A percentile compares a stretch with the other conserved stretches of the same genome.
Evolutionary conservation across 2,113 vertebrate genomes (phyloP).

Genomic region (Brevimyrus niger): DNA sequence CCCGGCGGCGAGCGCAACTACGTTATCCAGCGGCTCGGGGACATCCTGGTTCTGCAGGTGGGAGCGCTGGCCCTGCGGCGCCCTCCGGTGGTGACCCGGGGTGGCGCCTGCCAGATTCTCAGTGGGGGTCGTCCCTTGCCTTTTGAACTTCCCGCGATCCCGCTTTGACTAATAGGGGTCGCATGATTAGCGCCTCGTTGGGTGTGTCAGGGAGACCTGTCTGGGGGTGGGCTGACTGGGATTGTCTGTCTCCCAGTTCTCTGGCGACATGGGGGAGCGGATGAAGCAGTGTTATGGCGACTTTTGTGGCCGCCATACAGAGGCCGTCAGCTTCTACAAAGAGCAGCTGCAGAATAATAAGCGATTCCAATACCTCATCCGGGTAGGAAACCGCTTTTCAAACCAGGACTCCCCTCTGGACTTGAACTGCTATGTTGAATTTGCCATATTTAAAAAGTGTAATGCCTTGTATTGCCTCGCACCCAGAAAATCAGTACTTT

Average conservation of each 20-base stretch:
- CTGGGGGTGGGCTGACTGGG: background rate
- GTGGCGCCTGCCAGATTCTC: background rate
- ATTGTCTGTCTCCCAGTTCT: slow-evolving; percentile 65
- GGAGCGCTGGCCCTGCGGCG: too few species aligned
- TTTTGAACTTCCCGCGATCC: background rate
- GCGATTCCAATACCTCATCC: slow-evolving; percentile 80
- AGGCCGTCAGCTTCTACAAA: slow-evolving; percentile 75
- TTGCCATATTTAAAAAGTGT: background rate
- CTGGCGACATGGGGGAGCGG: slow-evolving; percentile 65
- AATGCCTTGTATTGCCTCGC: background rate
- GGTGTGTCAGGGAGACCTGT: background rate
- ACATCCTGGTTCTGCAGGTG: slow-evolving; percentile 81
- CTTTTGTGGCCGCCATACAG: slow-evolving; percentile 76
- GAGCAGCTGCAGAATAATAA: slow-evolving; percentile 81
- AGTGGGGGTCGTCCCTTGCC: background rate
- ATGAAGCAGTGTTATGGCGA: slow-evolving; percentile 71
- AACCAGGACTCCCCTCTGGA: background rate
- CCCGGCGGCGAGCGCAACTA: slow-evolving; percentile 70
- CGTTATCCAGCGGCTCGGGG: slow-evolving; percentile 70
- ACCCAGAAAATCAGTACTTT: slow-evolving; percentile 77
- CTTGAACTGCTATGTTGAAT: background rate
- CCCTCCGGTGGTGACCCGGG: background rate
- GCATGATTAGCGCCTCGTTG: background rate
- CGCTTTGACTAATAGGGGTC: background rate
- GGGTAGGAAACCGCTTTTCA: slow-evolving; percentile 53